These are phyloP conservation scores for Parapristionchus giblindavisi DNA, from an alignment of 2,888 invertebrate genomes.

Conservation along the genomic window DNA sequence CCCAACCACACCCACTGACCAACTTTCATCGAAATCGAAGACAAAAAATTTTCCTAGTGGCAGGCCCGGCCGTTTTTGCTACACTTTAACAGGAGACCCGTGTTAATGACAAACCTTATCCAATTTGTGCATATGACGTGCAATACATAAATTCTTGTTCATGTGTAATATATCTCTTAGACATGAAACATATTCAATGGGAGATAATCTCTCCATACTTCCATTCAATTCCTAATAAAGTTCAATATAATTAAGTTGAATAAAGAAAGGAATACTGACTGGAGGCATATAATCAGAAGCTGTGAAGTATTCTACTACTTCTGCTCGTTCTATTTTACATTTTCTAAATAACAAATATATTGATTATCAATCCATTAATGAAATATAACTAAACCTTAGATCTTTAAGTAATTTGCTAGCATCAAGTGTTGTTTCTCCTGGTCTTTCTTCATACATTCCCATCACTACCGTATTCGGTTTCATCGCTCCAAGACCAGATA, in stretches of 20 bases:
- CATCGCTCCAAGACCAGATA: conserved; percentile 92
- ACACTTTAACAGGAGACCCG: neutral
- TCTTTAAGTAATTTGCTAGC: conserved; percentile 61
- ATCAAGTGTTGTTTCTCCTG: conserved; percentile 82
- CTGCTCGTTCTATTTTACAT: conserved; percentile 67
- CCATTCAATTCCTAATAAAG: conserved; percentile 57
- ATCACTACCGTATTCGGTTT: conserved; percentile 96
- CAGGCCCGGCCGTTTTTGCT: too few species aligned
- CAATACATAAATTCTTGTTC: conserved; percentile 92
- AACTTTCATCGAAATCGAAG: too few species aligned
- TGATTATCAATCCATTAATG: too few species aligned
- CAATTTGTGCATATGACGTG: conserved; percentile 86
- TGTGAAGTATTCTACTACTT: conserved; percentile 69
- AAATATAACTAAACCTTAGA: conserved; percentile 54
- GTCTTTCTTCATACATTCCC: conserved; percentile 85
- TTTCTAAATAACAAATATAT: too few species aligned
- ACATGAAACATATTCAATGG: conserved; percentile 82
- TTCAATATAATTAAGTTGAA: conserved; percentile 4
- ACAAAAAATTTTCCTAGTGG: too few species aligned
- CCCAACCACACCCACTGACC: too few species aligned
- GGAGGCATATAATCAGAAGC: conserved; percentile 57
- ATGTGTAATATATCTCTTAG: conserved; percentile 87
- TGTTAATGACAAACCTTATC: conserved; percentile 78
- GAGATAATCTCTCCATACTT: conserved; percentile 50
- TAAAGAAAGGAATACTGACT: conserved; percentile 27